Conservation (phyloP, 2,113 vertebrate genomes). For the Coreoperca whiteheadi region DNA sequence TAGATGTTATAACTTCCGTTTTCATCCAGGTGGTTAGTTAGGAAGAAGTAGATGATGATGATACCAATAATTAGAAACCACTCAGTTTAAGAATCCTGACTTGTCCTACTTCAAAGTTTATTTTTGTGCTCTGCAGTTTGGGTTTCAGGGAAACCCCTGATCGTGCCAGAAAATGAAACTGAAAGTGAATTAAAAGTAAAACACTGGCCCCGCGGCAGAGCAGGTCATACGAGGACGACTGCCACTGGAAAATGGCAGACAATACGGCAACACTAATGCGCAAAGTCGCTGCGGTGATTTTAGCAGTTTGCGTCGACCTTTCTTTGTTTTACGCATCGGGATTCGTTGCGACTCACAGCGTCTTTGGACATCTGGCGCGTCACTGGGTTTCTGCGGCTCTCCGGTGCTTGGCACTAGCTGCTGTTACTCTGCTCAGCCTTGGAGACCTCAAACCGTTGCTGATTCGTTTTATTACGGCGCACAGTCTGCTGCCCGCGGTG, state of each 20-base stretch:
- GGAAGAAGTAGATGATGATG: background rate
- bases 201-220: fast-evolving
- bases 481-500: constrained; percentile 74
- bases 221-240: constrained; percentile 32
- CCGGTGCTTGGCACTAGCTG: constrained; percentile 43
- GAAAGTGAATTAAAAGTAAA: constrained; percentile 27
- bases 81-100: background rate
- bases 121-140: fast-evolving
- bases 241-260: background rate
- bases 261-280: fast-evolving
- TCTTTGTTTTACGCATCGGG: constrained; percentile 56
- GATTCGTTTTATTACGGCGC: constrained; percentile 20
- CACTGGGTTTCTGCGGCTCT: constrained; percentile 68
- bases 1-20: background rate
- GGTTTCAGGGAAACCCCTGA: constrained; percentile 39
- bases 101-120: fast-evolving
- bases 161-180: constrained; percentile 46
- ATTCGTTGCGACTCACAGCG: background rate
- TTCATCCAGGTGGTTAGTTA: background rate
- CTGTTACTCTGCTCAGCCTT: fast-evolving
- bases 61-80: background rate
- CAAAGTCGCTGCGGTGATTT: fast-evolving
- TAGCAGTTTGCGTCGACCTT: constrained; percentile 40
- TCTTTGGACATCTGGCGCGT: constrained; percentile 19
- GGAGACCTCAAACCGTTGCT: background rate